Evolutionary conservation across 2,888 invertebrate genomes (phyloP).

Genomic region (Drosophila mettleri): DNA sequence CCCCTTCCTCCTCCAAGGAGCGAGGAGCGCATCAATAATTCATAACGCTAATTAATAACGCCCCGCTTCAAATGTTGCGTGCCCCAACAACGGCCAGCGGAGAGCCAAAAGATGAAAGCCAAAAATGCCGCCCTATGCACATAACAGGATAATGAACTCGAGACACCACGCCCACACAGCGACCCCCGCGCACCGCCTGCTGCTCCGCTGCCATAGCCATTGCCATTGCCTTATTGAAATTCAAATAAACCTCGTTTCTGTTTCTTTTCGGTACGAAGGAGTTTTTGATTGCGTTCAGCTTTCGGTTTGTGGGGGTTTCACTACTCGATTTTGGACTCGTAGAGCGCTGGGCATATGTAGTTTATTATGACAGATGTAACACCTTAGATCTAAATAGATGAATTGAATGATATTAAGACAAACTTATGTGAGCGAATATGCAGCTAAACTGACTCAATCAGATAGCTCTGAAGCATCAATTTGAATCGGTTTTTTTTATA

Average conservation of each 20-base stretch:
- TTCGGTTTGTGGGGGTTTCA: conserved; percentile 18
- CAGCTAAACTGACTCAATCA: no score
- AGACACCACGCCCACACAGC: conserved; percentile 25
- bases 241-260: conserved; percentile 71
- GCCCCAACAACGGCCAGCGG: conserved; percentile 19
- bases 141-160: conserved; percentile 77
- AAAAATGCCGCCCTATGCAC: conserved; percentile 56
- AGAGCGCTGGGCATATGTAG: background rate
- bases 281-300: conserved; percentile 47
- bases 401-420: no score
- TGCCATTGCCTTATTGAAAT: conserved; percentile 75
- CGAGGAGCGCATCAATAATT: conserved; percentile 80
- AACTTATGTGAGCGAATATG: no score
- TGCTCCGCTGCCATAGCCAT: conserved; percentile 1
- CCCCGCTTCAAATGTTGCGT: conserved; percentile 73
- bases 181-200: background rate
- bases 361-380: no score
- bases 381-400: no score
- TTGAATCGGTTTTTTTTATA: no score
- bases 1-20: background rate
- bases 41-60: conserved; percentile 85
- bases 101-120: conserved; percentile 66
- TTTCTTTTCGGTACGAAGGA: conserved; percentile 1
- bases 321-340: background rate
- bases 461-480: no score